Conservation (phyloP, 2,888 invertebrate species). For the Stenchaetothrips biformis region DNA sequence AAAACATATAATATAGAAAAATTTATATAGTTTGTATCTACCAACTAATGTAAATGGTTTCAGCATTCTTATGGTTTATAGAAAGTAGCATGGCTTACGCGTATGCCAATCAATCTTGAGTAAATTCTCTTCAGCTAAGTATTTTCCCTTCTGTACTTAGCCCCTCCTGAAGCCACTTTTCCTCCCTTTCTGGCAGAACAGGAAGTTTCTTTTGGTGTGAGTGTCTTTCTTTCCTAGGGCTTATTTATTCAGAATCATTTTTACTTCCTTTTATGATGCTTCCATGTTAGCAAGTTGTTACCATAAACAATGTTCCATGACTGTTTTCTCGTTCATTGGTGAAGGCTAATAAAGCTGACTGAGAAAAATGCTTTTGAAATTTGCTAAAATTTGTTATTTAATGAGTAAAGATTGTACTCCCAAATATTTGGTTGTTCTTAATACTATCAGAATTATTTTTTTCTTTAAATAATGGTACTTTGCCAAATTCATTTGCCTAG, state of each 20-base stretch:
- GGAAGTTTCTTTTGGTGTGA: too few relatives aligned
- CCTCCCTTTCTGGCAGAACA: too few relatives aligned
- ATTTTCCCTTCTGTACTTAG: too few relatives aligned
- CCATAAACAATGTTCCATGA: too few relatives aligned
- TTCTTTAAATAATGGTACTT: background rate
- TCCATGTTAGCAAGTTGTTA: too few relatives aligned
- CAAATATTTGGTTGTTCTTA: background rate
- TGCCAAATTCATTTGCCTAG: background rate
- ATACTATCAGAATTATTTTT: background rate
- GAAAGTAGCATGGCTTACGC: background rate
- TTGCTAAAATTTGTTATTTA: background rate
- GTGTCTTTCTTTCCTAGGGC: too few relatives aligned
- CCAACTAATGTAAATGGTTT: background rate
- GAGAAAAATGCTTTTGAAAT: background rate
- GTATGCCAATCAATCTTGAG: too few relatives aligned
- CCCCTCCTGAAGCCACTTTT: too few relatives aligned
- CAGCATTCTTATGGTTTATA: background rate
- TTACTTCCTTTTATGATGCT: too few relatives aligned
- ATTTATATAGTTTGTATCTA: background rate
- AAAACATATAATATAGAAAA: background rate
- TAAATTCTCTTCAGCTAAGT: too few relatives aligned
- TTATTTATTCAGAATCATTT: too few relatives aligned
- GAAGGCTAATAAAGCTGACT: constrained; percentile 6
- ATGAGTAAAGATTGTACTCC: background rate
- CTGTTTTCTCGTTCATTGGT: background rate